These are phyloP conservation scores for Grapholita molesta DNA, from an alignment of 1,140 invertebrate genomes.

Conservation along the genomic window DNA sequence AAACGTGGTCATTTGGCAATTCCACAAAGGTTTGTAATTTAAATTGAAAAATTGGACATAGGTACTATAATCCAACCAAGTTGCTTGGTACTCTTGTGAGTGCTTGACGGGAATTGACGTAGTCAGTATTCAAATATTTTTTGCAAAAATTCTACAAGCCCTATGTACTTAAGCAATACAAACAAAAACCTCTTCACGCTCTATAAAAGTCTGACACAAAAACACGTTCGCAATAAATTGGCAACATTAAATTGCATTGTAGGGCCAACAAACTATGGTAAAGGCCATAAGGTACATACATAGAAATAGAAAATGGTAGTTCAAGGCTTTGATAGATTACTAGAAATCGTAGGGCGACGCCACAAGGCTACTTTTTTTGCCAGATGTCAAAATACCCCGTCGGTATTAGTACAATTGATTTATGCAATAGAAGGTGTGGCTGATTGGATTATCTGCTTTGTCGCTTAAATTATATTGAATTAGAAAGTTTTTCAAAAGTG, in stretches of 20 bases:
- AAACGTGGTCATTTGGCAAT: too few species aligned
- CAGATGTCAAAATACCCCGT: constrained; percentile 41
- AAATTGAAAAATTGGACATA: too few species aligned
- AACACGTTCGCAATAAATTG: not conserved
- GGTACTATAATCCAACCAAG: too few species aligned
- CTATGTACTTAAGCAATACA: not conserved
- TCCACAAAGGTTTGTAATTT: too few species aligned
- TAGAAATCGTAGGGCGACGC: constrained; percentile 66
- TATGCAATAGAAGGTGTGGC: not conserved
- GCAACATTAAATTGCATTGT: constrained; percentile 3
- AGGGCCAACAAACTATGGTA: constrained; percentile 1
- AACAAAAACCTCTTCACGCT: constrained; percentile 21
- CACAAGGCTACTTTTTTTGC: constrained; percentile 68
- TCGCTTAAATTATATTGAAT: not conserved
- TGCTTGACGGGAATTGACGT: too few species aligned
- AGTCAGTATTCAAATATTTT: too few species aligned
- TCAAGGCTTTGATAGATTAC: constrained; percentile 49
- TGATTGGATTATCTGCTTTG: constrained; percentile 19
- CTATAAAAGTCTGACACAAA: constrained; percentile 11
- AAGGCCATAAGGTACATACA: constrained; percentile 20
- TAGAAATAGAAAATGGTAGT: constrained; percentile 52
- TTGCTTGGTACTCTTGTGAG: too few species aligned
- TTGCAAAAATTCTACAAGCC: constrained; percentile 8
- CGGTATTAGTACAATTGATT: not conserved
- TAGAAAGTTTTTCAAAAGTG: not conserved